Conservation (phyloP, 2,113 vertebrate species). For the Crotalus helleri region DNA sequence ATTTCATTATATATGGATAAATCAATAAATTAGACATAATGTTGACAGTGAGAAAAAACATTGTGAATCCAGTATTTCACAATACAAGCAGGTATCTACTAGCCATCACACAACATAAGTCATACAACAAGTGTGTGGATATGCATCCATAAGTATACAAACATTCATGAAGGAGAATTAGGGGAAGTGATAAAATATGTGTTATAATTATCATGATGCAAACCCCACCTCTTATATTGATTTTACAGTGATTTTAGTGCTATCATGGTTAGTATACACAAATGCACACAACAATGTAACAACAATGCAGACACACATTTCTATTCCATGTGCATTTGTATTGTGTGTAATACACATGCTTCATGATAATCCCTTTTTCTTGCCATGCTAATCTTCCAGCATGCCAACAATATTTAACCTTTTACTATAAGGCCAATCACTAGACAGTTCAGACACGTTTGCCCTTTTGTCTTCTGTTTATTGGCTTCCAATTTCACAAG, state of each 20-base stretch:
- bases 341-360: not conserved
- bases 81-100: not conserved
- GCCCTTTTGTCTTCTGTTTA: not conserved
- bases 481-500: not conserved
- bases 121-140: not conserved
- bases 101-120: not conserved
- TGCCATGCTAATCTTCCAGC: not conserved
- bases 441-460: not conserved
- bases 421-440: not conserved
- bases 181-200: not conserved
- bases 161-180: not conserved
- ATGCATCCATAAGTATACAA: not conserved
- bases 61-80: not conserved
- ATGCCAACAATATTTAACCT: not conserved
- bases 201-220: not conserved
- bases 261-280: not conserved
- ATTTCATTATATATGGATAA: not conserved
- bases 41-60: not conserved
- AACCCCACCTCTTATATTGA: not conserved
- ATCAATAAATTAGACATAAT: not conserved
- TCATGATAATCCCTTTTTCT: not conserved
- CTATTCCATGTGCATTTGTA: not conserved
- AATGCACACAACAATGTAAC: not conserved
- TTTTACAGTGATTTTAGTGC: not conserved
- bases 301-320: not conserved